Conservation (phyloP, 2,888 invertebrate species). For the Tiliacea aurago region DNA sequence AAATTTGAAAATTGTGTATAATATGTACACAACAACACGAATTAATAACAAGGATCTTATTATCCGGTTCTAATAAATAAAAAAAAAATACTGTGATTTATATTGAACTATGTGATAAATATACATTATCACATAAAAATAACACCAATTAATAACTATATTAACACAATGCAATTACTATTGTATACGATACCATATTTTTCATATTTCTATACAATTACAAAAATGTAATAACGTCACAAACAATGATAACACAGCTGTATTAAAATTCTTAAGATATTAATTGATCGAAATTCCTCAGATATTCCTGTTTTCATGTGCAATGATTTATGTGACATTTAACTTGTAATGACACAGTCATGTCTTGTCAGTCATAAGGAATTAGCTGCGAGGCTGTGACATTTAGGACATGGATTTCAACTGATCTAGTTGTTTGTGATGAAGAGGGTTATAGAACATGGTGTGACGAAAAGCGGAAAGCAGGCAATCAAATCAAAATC, state of each 20-base stretch:
- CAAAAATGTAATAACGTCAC: constrained; percentile 25
- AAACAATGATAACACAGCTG: constrained; percentile 22
- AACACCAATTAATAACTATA: constrained; percentile 31
- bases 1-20: no score
- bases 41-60: constrained; percentile 7
- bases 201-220: constrained; percentile 8
- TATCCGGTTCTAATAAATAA: not conserved
- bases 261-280: constrained; percentile 48
- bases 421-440: constrained; percentile 61
- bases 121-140: not conserved
- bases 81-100: not conserved
- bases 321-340: constrained; percentile 46
- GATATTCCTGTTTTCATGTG: constrained; percentile 33
- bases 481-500: no score
- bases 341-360: constrained; percentile 19
- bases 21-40: no score
- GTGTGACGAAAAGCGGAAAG: constrained; percentile 16
- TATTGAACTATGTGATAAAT: not conserved
- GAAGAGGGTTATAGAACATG: not conserved
- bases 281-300: constrained; percentile 38
- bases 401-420: constrained; percentile 51
- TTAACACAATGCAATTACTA: constrained; percentile 25
- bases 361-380: constrained; percentile 40
- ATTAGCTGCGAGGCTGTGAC: constrained; percentile 55
- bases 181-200: constrained; percentile 32